Evolutionary conservation across 2,888 invertebrate species (phyloP), one percentile per base, ranked within the genome.

Genomic region (Ceraclea dissimilis): DNA sequence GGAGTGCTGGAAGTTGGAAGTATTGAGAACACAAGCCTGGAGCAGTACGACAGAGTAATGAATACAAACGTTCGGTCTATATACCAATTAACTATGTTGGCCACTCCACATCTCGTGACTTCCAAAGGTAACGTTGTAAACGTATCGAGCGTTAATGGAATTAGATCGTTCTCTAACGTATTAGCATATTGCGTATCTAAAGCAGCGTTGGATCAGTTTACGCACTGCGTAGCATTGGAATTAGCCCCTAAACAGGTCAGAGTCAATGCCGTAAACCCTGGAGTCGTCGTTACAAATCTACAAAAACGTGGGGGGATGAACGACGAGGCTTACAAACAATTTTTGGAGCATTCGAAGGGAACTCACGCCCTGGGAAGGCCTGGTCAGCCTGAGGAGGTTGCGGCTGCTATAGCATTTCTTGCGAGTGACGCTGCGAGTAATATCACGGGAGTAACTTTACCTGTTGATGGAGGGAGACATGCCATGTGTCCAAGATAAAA

Each of bases 401-500:
- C 98, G 0, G 82, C 83, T 50, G 82, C 92, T 1, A 95, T 99
- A 64, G 87, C 88, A 0, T 99, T 95, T 73, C 77, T 99, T 56
- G 96, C 97, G 0, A 91, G 93, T 61, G 86, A 90, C 54, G 79
- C 86, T 61, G 86, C 93, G 2, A 90, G 89, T 64, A 96, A 92
- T 68, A 91, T 92, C 2, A 98, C 98, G 8, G 97, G 95, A 2
- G 89, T 82, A 4, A 86, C 85, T 56, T 64, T 99, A 20, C 89
- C 94, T 0, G 90, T 97, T 0, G 98, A 98, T 71, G 98, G 98
- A 19, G 98, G 98, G 0, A 80, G 95, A 49, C 92, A 94, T 71
- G 90, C 89, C 5, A 90, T 94, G 88, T 95, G 95, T 66, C 94
- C 95, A 10, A 83, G 95, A 66, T 93, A 83, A n/a, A n/a, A 81